Percentiles rank a stretch among this genome's conserved stretches.
Conservation (phyloP, 1,140 invertebrate species). For the Mycetomoellerius zeteki region DNA sequence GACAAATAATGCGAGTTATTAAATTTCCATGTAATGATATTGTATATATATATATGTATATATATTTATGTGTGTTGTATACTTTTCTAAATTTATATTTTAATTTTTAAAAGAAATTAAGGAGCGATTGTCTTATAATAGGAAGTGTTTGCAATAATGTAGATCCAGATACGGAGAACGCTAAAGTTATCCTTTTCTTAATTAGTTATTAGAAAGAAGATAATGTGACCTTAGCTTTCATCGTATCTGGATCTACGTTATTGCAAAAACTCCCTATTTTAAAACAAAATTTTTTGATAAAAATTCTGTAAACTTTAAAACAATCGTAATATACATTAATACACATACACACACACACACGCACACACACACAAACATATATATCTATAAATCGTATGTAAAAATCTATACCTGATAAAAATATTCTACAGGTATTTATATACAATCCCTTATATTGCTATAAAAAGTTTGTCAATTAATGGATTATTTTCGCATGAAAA, state of each 20-base stretch:
- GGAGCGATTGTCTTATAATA: not conserved
- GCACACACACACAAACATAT: too few species aligned
- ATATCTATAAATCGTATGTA: conserved; percentile 9
- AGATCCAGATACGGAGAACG: too few species aligned
- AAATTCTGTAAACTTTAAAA: not conserved
- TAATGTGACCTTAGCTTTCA: too few species aligned
- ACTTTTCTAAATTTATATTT: conserved; percentile 30
- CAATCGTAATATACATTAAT: not conserved
- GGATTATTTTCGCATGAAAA: conserved; percentile 29
- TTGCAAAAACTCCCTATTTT: too few species aligned
- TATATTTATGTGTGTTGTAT: not conserved
- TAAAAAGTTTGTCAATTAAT: conserved; percentile 54
- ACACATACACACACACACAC: too few species aligned
- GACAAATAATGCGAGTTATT: conserved; percentile 25
- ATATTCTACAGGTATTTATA: conserved; percentile 6
- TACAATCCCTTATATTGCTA: conserved; percentile 19
- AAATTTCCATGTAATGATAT: conserved; percentile 13
- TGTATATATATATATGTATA: not conserved
- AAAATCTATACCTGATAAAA: not conserved
- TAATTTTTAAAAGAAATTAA: not conserved
- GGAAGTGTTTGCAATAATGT: too few species aligned
- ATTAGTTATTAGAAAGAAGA: too few species aligned
- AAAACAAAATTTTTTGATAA: not conserved
- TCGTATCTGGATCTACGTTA: too few species aligned
- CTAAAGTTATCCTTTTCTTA: too few species aligned